phyloP scores from a whole-genome alignment of 2,113 vertebrate genomes.

The Mola mola region DNA sequence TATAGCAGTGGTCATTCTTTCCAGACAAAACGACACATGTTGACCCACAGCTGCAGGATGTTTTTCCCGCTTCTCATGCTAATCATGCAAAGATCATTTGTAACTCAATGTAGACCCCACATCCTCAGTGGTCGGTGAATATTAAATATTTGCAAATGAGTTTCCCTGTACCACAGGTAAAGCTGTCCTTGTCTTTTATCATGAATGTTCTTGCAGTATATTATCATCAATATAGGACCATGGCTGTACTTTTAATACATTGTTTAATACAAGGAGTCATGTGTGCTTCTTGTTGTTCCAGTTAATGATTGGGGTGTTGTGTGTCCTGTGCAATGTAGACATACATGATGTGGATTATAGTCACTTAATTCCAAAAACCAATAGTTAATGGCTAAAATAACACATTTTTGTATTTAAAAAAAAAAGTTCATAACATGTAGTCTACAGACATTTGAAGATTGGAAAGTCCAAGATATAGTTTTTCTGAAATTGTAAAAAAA shows the following conservation, averaged over 20 bases:
- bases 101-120: slow-evolving; percentile 64
- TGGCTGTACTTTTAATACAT: background rate
- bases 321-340: background rate
- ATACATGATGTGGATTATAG: too few species aligned
- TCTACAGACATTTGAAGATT: too few species aligned
- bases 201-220: slow-evolving; percentile 12
- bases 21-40: slow-evolving; percentile 29
- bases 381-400: too few species aligned
- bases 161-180: slow-evolving; percentile 24
- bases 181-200: slow-evolving; percentile 19
- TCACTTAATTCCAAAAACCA: too few species aligned
- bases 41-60: slow-evolving; percentile 36
- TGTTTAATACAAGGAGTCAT: background rate
- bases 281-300: slow-evolving; percentile 3
- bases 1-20: slow-evolving; percentile 23
- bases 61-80: slow-evolving; percentile 50
- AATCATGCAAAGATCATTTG: slow-evolving; percentile 67
- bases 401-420: too few species aligned
- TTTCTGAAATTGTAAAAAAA: too few species aligned
- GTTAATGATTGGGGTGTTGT: background rate
- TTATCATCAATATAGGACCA: slow-evolving; percentile 12
- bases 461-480: too few species aligned
- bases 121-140: slow-evolving; percentile 61
- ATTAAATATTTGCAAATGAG: slow-evolving; percentile 77
- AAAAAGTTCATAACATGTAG: too few species aligned